Evolutionary conservation across 2,797 vertebrate genomes (phyloP).

Genomic region (Cetoscarus ocellatus): DNA sequence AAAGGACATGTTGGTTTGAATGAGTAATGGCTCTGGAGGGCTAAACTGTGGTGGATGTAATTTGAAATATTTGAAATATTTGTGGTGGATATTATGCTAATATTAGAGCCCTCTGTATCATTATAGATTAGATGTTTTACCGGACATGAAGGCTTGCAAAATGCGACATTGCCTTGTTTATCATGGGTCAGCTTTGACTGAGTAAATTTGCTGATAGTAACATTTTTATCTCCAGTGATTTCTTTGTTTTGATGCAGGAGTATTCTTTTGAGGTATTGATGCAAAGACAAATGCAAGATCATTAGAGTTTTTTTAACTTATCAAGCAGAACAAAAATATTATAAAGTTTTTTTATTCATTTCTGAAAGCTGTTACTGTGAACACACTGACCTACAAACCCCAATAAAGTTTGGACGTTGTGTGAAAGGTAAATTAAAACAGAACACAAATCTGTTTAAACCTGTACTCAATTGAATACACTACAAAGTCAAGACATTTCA

Average conservation of each 20-base stretch:
- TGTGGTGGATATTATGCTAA: conserved; percentile 73
- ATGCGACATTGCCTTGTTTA: conserved; percentile 37
- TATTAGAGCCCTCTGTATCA: conserved; percentile 50
- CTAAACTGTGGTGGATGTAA: conserved; percentile 61
- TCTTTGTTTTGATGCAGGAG: not conserved
- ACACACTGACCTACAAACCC: too few species aligned
- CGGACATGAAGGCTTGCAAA: conserved; percentile 50
- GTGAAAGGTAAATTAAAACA: too few species aligned
- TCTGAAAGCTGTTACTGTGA: too few species aligned
- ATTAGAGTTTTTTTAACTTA: too few species aligned
- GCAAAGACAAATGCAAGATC: too few species aligned
- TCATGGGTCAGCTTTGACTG: conserved; percentile 22
- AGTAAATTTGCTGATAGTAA: conserved; percentile 18
- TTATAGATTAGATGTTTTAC: conserved; percentile 66
- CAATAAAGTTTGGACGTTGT: too few species aligned
- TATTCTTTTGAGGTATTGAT: not conserved
- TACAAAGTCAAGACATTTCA: too few species aligned
- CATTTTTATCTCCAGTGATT: conserved; percentile 7
- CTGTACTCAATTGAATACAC: too few species aligned
- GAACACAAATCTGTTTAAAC: too few species aligned
- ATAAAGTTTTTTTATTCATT: too few species aligned
- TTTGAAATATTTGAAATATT: conserved; percentile 76
- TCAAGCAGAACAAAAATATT: too few species aligned
- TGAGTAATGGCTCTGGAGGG: conserved; percentile 74
- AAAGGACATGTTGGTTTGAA: conserved; percentile 70